Evolutionary conservation across 1,140 invertebrate species (phyloP).

Genomic region (Heterodera carotae): DNA sequence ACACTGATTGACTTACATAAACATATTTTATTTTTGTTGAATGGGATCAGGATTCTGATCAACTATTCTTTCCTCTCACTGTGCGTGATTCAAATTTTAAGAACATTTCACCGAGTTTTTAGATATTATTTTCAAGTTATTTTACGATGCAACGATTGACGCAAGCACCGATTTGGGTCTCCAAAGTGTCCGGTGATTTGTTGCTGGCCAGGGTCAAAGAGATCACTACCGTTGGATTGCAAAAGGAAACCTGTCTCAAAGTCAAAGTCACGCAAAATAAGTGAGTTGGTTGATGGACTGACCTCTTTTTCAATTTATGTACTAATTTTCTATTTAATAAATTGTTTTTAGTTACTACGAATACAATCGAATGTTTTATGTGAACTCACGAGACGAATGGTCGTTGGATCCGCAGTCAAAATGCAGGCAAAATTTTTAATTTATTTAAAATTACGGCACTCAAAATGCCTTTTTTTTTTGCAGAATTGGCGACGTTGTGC

Average conservation of each 20-base stretch:
- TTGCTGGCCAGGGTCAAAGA: constrained; percentile 57
- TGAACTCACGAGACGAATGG: constrained; percentile 52
- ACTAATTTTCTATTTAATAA: background rate
- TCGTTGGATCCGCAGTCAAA: constrained; percentile 48
- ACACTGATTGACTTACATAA: no score
- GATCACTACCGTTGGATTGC: constrained; percentile 53
- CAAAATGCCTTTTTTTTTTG: no score
- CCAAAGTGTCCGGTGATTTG: constrained; percentile 16
- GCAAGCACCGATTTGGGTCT: background rate
- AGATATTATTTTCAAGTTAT: background rate
- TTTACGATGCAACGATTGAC: constrained; percentile 1
- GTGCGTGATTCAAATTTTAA: no score
- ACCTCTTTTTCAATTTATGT: background rate
- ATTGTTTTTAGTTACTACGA: constrained; percentile 46
- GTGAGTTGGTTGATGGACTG: background rate
- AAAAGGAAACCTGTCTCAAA: constrained; percentile 53
- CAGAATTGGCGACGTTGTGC: constrained; percentile 52
- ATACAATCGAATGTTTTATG: constrained; percentile 54
- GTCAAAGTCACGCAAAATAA: constrained; percentile 54
- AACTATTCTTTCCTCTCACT: no score
- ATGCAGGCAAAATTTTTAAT: constrained; percentile 3
- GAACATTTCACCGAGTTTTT: background rate
- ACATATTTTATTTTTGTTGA: no score
- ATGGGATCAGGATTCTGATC: no score
- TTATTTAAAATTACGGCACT: background rate